Percentiles rank a stretch among this genome's conserved stretches.
Evolutionary conservation across 2,113 vertebrate species (phyloP).

Genomic region (Sander lucioperca): DNA sequence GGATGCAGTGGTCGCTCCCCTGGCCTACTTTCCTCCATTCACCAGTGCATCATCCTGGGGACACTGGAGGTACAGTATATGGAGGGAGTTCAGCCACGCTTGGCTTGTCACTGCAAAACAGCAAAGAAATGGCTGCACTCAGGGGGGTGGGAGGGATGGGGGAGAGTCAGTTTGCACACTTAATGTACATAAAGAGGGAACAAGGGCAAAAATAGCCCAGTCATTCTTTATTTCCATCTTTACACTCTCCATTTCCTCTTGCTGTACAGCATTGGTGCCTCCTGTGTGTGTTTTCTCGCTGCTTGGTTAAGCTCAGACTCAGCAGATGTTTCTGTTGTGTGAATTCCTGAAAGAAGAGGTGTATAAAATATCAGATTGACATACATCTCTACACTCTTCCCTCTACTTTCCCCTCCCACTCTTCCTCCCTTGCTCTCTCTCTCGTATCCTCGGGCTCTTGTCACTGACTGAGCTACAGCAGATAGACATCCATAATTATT

Average conservation of each 20-base stretch:
- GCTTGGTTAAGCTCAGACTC: constrained; percentile 34
- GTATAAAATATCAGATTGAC: constrained; percentile 62
- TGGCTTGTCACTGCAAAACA: constrained; percentile 70
- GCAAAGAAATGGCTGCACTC: constrained; percentile 60
- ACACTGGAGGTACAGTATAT: constrained; percentile 64
- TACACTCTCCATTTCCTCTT: constrained; percentile 42
- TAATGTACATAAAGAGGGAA: constrained; percentile 48
- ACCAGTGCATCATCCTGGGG: constrained; percentile 69
- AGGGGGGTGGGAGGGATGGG: neutral
- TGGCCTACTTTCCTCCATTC: constrained; percentile 82
- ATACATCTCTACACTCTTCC: constrained; percentile 13
- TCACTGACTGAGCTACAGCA: constrained; percentile 68
- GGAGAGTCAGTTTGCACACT: constrained; percentile 50
- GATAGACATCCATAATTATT: constrained; percentile 72
- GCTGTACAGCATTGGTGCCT: neutral
- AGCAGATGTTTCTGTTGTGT: constrained; percentile 63
- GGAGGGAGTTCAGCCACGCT: constrained; percentile 75
- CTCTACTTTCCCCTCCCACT: constrained; percentile 38
- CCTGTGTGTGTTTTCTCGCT: constrained; percentile 1
- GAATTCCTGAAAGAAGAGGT: constrained; percentile 43
- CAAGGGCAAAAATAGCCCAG: constrained; percentile 22
- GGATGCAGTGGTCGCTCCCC: constrained; percentile 47
- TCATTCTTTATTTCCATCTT: constrained; percentile 51
- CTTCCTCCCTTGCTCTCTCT: constrained; percentile 28
- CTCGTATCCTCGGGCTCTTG: constrained; percentile 65